Evolutionary conservation across 2,888 invertebrate species (phyloP).

Genomic region (Sisyra nigra): DNA sequence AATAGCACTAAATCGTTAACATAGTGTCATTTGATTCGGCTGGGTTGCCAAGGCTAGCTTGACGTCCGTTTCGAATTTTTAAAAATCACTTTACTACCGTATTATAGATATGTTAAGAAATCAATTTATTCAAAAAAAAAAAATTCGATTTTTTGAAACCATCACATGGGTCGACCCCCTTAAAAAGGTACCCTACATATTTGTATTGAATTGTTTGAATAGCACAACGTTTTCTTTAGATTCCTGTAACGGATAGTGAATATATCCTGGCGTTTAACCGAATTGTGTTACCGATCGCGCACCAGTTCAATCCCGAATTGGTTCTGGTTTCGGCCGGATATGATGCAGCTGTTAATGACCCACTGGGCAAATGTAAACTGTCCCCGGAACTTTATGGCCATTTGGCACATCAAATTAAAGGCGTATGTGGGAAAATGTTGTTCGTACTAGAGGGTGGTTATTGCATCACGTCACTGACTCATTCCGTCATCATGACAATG

Average conservation of each 20-base stretch:
- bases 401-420: slow-evolving; percentile 69
- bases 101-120: not conserved
- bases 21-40: too few relatives aligned
- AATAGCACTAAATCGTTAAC: too few relatives aligned
- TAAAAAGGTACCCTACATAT: slow-evolving; percentile 4
- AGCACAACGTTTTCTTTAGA: slow-evolving; percentile 40
- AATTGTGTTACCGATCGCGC: slow-evolving; percentile 81
- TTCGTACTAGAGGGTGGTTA: slow-evolving; percentile 86
- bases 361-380: slow-evolving; percentile 72
- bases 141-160: not conserved
- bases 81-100: too few relatives aligned
- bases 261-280: slow-evolving; percentile 77
- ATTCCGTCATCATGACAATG: slow-evolving; percentile 75
- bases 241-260: slow-evolving; percentile 48
- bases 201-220: slow-evolving; percentile 33
- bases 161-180: too few relatives aligned
- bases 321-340: slow-evolving; percentile 84
- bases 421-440: slow-evolving; percentile 70
- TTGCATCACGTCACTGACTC: slow-evolving; percentile 72
- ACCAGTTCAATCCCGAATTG: slow-evolving; percentile 74
- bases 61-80: too few relatives aligned
- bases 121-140: not conserved
- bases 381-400: slow-evolving; percentile 83
- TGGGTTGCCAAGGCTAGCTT: too few relatives aligned
- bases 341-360: slow-evolving; percentile 78